Base-by-base conservation (phyloP, 2,888 invertebrate genomes). In the Liopterus haemorrhoidalis region DNA sequence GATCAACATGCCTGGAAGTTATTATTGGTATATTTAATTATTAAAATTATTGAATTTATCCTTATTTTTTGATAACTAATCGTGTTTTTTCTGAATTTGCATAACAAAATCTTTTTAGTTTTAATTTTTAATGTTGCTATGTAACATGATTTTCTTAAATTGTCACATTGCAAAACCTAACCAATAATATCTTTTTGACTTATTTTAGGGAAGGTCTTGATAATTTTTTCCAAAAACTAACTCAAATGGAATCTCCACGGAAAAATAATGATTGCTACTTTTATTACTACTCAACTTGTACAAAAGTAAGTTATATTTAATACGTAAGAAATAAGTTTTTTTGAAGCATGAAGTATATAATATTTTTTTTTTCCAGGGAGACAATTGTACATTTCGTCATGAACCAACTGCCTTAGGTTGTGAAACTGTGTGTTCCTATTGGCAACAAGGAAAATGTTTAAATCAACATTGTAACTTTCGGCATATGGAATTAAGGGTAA, bases 201-300 rank as follows among this genome's bases (percentile, higher is more conserved):
- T n/a, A 33, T 45, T 42, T 31, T 15, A 45, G 45, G 45, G 45
- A 45, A 45, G 45, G 68, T 56, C 60, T 63, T 47, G 70, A 69
- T 58, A 69, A 70, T 55, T 70, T 70, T 59, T 70, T 69, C 54
- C 61, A 65, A 46, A 68, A 68, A 58, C 63, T 67, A 63, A 67
- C 68, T 28, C 65, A 65, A 54, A 78, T 83, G 78, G 82, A 82
- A 70, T 79, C 79, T 58, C 79, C 79, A 58, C 75, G 79, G 61
- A 83, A 82, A 72, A 81, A 83, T 67, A 82, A 85, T 68, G 89
- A 89, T 68, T 90, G 89, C 69, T 89, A 89, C 70, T 90, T 88
- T 72, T 90, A 82, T 70, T 90, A 85, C 66, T 88, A 89, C 66
- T 88, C 88, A 44, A 84, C 83, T 51, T 90, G 89, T 67, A 79